Evolutionary conservation across 2,888 invertebrate genomes (phyloP), one percentile per base, ranked within the genome.

Genomic region (Cynaeus angustus): DNA sequence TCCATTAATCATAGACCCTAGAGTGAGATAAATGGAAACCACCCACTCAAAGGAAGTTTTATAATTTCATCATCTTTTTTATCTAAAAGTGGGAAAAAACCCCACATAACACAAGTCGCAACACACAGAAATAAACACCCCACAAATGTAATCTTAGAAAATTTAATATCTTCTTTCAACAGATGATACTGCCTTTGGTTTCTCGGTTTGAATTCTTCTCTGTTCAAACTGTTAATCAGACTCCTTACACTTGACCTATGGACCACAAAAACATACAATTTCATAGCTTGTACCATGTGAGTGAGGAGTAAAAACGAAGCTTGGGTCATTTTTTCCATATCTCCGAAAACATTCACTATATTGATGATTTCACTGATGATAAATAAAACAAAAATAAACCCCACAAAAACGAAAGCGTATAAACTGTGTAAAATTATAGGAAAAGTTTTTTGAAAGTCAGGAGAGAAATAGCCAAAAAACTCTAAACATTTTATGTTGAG

Each of bases 21-120:
- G 74, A 0, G 86, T 83, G 77, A 88, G 88, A 73, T 88, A 88
- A 0, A 86, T 0, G 88, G 88, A 68, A 86, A 88, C 86, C 87
- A 83, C 4, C 78, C 81, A 56, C 75, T 75, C 41, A 83, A 72
- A 0, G 83, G 82, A 13, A 82, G 62, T n/a, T 28, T 48, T 13
- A 46, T 53, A 7, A 5, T 13, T 59, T 48, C 65, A 10, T 74
- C 72, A n/a, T 71, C 74, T 3, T 62, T 67, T 9, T 38, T 71
- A 12, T 83, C 81, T 0, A 83, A 61, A 14, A 80, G 73, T 0
- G 85, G 85, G 68, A 80, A 79, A 6, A 83, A 70, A 0, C 78
- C 81, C 83, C 83, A 84, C 13, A 81, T 73, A 1, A 73, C 46
- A 45, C 82, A 79, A 0, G 83, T 83, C 1, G 72, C 68, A 3